phyloP scores from a whole-genome alignment of 2,113 vertebrate species.

The Elaphurus davidianus region DNA sequence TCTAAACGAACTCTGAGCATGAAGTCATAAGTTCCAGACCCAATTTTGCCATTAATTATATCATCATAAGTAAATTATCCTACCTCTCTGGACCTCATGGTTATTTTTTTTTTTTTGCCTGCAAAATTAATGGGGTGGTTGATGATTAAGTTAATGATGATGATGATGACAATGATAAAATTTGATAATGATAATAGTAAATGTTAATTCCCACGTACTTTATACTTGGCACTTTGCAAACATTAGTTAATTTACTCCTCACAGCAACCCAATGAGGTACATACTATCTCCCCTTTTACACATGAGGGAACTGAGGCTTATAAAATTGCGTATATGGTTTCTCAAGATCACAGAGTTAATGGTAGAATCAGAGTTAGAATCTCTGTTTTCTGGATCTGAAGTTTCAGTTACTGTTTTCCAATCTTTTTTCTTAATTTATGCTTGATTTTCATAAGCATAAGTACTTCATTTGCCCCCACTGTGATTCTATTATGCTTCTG shows the following conservation, averaged over 20 bases:
- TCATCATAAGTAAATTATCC: background rate
- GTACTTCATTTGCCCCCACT: background rate
- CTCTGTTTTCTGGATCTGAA: background rate
- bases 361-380: conserved; percentile 4
- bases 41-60: background rate
- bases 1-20: background rate
- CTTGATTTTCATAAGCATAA: background rate
- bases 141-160: background rate
- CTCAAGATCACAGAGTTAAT: background rate
- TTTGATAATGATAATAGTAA: background rate
- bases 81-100: background rate
- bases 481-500: background rate
- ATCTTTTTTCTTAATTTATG: background rate
- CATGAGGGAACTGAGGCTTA: background rate
- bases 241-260: conserved; percentile 14
- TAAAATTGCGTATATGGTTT: background rate
- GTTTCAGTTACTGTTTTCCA: background rate
- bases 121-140: background rate
- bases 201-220: background rate
- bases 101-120: background rate
- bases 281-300: background rate
- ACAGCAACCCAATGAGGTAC: background rate
- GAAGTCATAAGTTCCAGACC: background rate
- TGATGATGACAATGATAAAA: background rate
- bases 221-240: background rate